Percentiles rank a stretch among this genome's conserved stretches.
These are phyloP conservation scores for Dicyrtomina minuta DNA, from an alignment of 2,888 invertebrate genomes.

Conservation along the genomic window DNA sequence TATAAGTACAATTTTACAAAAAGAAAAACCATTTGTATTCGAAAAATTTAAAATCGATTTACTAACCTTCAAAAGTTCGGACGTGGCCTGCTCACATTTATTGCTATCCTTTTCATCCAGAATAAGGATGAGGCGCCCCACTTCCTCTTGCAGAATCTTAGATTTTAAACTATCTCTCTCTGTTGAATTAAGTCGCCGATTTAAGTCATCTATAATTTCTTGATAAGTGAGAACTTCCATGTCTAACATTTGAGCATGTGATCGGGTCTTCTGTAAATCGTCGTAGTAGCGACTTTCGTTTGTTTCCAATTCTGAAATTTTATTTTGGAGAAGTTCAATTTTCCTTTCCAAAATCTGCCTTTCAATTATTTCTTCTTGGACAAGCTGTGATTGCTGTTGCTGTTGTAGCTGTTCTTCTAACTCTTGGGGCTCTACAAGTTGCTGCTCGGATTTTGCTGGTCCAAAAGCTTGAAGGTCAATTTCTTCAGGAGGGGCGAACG, in stretches of 20 bases:
- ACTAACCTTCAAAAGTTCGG: slow-evolving; percentile 73
- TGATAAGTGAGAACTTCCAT: slow-evolving; percentile 46
- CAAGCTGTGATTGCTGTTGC: neutral
- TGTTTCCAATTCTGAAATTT: slow-evolving; percentile 52
- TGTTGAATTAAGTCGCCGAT: slow-evolving; percentile 36
- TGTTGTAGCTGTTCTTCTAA: neutral
- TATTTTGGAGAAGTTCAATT: slow-evolving; percentile 48
- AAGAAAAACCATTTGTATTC: no score
- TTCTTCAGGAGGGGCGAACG: no score
- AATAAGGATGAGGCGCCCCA: slow-evolving; percentile 54
- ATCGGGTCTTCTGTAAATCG: slow-evolving; percentile 30
- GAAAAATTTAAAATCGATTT: no score
- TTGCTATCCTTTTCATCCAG: slow-evolving; percentile 71
- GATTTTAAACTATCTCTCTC: slow-evolving; percentile 43
- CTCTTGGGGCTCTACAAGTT: neutral
- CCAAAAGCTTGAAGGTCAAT: no score
- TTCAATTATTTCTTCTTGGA: slow-evolving; percentile 21
- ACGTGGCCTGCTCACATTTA: slow-evolving; percentile 79
- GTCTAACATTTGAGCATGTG: slow-evolving; percentile 38
- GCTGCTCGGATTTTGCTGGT: no score
- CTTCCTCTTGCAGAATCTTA: slow-evolving; percentile 43
- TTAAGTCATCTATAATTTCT: slow-evolving; percentile 37
- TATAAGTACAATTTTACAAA: neutral
- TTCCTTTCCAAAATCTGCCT: slow-evolving; percentile 42
- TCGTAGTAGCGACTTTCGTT: slow-evolving; percentile 26